A percentile compares a stretch with the other conserved stretches of the same genome.
Conservation (phyloP, 2,113 vertebrate genomes). For the Xiphophorus couchianus region DNA sequence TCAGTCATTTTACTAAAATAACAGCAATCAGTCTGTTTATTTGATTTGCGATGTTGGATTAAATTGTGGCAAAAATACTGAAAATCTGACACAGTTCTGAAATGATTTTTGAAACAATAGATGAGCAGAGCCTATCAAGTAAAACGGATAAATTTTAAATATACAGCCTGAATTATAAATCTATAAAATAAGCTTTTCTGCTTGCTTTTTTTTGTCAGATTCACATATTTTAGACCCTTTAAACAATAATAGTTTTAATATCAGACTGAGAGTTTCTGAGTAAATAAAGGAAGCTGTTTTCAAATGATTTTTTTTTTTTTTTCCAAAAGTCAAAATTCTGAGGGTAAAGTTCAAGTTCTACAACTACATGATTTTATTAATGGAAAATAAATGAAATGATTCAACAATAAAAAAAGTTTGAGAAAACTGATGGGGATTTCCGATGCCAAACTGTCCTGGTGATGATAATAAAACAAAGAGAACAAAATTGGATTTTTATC, state of each 20-base stretch:
- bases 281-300: not conserved
- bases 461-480: too few relatives aligned
- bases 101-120: not conserved
- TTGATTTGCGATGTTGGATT: not conserved
- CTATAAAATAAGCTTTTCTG: not conserved
- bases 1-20: not conserved
- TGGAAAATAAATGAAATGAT: too few relatives aligned
- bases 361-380: too few relatives aligned
- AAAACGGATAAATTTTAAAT: not conserved
- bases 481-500: too few relatives aligned
- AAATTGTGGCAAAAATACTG: not conserved
- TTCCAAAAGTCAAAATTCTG: not conserved
- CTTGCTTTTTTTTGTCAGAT: too few relatives aligned
- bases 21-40: not conserved
- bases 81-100: not conserved
- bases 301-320: not conserved
- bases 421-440: too few relatives aligned
- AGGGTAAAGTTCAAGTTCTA: too few relatives aligned
- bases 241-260: not conserved
- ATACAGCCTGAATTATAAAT: not conserved
- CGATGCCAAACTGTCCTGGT: too few relatives aligned
- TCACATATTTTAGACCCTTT: too few relatives aligned
- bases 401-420: too few relatives aligned
- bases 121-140: not conserved
- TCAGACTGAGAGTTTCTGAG: not conserved